A percentile compares a stretch with the other conserved stretches of the same genome.
phyloP scores from a whole-genome alignment of 2,888 invertebrate genomes.

The Cheilosia grossa region DNA sequence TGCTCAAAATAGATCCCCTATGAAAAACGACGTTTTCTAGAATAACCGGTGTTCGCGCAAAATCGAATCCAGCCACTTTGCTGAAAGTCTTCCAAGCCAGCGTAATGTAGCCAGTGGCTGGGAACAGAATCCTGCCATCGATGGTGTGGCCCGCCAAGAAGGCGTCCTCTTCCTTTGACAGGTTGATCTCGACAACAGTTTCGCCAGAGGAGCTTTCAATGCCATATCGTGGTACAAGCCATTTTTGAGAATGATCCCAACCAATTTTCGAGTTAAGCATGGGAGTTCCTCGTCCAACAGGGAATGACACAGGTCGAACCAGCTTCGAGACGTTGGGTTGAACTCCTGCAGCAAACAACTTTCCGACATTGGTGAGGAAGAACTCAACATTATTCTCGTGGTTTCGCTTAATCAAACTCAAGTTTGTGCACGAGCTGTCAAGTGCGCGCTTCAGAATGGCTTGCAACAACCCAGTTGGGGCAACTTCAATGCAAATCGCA shows the following conservation, averaged over 20 bases:
- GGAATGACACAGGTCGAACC: constrained; percentile 90
- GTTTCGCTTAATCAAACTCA: constrained; percentile 93
- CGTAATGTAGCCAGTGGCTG: constrained; percentile 96
- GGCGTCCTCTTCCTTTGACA: constrained; percentile 89
- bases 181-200: constrained; percentile 89
- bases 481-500: constrained; percentile 95
- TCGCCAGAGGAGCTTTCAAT: constrained; percentile 87
- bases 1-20: constrained; percentile 96
- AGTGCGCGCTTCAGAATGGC: constrained; percentile 95
- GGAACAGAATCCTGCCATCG: constrained; percentile 96
- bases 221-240: constrained; percentile 91
- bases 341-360: constrained; percentile 91
- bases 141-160: constrained; percentile 94
- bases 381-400: constrained; percentile 90
- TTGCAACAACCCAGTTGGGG: constrained; percentile 97
- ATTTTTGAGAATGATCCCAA: constrained; percentile 97
- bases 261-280: constrained; percentile 92
- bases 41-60: constrained; percentile 91
- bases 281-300: constrained; percentile 96
- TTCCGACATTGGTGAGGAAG: constrained; percentile 92
- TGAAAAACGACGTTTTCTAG: constrained; percentile 96
- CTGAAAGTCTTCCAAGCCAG: constrained; percentile 94
- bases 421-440: constrained; percentile 88
- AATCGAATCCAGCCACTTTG: constrained; percentile 89
- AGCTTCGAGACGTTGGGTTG: constrained; percentile 90